Base-by-base conservation (phyloP, 2,888 invertebrate genomes). In the Apomyelois bistriatella region DNA sequence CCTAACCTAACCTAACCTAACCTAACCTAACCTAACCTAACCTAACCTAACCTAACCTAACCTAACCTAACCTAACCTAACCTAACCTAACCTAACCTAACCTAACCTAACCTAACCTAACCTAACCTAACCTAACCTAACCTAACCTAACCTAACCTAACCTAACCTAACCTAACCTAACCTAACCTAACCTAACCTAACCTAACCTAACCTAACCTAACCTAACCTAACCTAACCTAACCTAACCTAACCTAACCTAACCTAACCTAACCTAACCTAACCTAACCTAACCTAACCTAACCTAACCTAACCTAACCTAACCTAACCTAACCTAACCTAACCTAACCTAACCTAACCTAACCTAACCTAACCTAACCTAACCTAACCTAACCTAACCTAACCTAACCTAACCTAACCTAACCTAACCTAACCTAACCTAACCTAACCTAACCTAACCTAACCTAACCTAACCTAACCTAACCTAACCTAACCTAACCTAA, bases 131-230 rank as follows among this genome's bases (percentile, higher is more conserved):
- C 43, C 52, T 55, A 48, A 47, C 50, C 37, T 52, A 55, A 48
- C 52, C 48, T 46, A 40, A 42, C 48, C 52, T 48, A 48, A 28
- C 28, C 53, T 52, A 55, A 53, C 55, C 55, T 52, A 58, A 56
- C 53, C 53, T 53, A 53, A 53, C 49, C 53, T 35, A 58, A 58
- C 56, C 56, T 55, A 59, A 56, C 59, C 57, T 57, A 59, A 56
- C 58, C 56, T 57, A 61, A 61, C 59, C 59, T 60, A 59, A 61
- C 61, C 61, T 61, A 61, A 61, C 60, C 58, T 56, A 58, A 58
- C 58, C 58, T 58, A 58, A 58, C 53, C 53, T 54, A 57, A 54
- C 58, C 58, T 53, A 53, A 58, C 53, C 58, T 53, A 53, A 55
- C 53, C 57, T 52, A 50, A 55, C 54, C 53, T 55, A 55, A 49